Evolutionary conservation across 1,140 invertebrate species (phyloP).

Genomic region (Pectinophora gossypiella): DNA sequence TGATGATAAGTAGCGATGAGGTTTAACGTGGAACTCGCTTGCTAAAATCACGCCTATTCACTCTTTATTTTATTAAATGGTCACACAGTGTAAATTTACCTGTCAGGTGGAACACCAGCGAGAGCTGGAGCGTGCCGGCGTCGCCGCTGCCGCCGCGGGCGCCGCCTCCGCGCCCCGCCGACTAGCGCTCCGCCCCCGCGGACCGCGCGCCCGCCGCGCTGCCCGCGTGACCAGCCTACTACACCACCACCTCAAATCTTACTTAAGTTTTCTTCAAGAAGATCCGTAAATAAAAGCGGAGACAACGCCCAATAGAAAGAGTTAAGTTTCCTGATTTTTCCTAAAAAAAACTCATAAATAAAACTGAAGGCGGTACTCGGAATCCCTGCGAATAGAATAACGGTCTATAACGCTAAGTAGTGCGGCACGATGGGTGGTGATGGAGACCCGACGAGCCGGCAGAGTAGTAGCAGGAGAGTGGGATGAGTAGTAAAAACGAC

Average conservation of each 20-base stretch:
- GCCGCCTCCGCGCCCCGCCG: slow-evolving; percentile 54
- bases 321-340: neutral
- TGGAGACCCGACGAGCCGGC: too few species aligned
- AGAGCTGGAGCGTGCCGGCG: slow-evolving; percentile 70
- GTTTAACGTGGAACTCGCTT: too few species aligned
- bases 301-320: neutral
- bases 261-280: neutral
- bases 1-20: too few species aligned
- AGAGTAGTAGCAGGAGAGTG: too few species aligned
- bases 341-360: neutral
- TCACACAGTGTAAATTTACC: neutral
- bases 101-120: slow-evolving; percentile 51
- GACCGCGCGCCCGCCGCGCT: neutral
- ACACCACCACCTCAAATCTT: neutral
- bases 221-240: neutral
- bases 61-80: neutral
- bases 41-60: too few species aligned
- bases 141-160: slow-evolving; percentile 67
- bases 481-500: too few species aligned
- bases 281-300: neutral
- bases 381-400: too few species aligned
- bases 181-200: slow-evolving; percentile 36
- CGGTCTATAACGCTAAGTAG: too few species aligned
- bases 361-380: too few species aligned
- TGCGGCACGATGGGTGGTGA: too few species aligned